These are phyloP conservation scores for Imbricaverruca yamaguchii DNA, from an alignment of 2,888 invertebrate species.

Conservation along the genomic window DNA sequence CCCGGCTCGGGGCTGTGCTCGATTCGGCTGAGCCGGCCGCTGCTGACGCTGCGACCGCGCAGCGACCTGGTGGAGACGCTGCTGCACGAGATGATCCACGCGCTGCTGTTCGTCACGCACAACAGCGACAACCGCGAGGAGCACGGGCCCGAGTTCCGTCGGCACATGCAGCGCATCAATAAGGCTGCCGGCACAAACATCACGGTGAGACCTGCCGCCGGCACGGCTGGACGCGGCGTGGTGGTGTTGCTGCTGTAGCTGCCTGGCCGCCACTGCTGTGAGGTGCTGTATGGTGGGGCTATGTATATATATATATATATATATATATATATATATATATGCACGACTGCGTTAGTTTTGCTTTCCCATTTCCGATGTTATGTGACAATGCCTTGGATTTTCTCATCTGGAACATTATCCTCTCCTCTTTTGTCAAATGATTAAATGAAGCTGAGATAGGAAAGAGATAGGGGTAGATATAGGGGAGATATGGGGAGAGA, in stretches of 20 bases:
- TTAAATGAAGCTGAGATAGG: too few relatives aligned
- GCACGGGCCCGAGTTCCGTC: conserved; percentile 88
- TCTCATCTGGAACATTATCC: too few relatives aligned
- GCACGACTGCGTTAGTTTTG: too few relatives aligned
- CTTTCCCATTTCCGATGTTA: too few relatives aligned
- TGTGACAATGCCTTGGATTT: too few relatives aligned
- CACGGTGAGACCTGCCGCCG: conserved; percentile 49
- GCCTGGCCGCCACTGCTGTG: too few relatives aligned
- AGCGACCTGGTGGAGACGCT: conserved; percentile 94
- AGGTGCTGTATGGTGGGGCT: conserved; percentile 1
- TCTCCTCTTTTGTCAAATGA: too few relatives aligned
- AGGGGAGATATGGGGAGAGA: too few relatives aligned
- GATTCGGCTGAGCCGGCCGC: conserved; percentile 79
- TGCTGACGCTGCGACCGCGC: conserved; percentile 82
- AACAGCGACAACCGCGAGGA: conserved; percentile 81
- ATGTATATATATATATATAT: neutral
- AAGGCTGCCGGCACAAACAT: conserved; percentile 75
- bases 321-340: neutral
- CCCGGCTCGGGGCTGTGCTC: conserved; percentile 60
- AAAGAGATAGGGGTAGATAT: too few relatives aligned
- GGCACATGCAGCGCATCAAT: conserved; percentile 91
- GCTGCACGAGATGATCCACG: conserved; percentile 99
- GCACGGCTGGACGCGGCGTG: neutral
- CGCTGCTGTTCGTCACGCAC: conserved; percentile 81
- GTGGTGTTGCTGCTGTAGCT: too few relatives aligned